Base-by-base conservation (phyloP, 2,797 vertebrate species). In the Rhadinocentrus ornatus region DNA sequence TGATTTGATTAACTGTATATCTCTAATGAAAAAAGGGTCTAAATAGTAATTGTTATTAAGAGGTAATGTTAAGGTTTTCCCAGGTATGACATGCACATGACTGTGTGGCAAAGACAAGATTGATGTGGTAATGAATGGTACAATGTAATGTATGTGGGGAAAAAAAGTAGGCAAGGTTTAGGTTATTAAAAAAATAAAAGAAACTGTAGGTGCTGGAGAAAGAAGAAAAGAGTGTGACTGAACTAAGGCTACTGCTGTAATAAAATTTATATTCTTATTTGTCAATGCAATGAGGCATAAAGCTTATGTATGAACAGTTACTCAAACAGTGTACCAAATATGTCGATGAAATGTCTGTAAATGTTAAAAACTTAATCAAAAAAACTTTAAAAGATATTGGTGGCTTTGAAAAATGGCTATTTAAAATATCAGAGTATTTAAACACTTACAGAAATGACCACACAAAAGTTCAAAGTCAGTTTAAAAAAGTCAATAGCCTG, bases 1-100 rank as follows among this genome's bases (percentile, higher is more conserved):
- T 80, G 64, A 62, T 85, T 89, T 88, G 68, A 84, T 39, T 48
- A 73, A 75, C n/a, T 62, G 63, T 84, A 55, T 78, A 53, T 55
- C 69, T 71, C 54, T 52, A 65, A 77, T 61, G 41, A 69, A 63
- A 31, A 66, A 70, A 81, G 41, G 60, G 2, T 78, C 83, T 82
- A 79, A 79, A 80, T 83, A 73, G 65, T 83, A 24, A 76, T 83
- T 80, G 56, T 58, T 69, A 66, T 82, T 71, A 62, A 74, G 35
- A 83, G 72, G 64, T 77, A 46, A 79, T 72, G 56, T 84, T 63
- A 60, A 56, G 46, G 69, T 52, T 70, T n/a, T 74, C 54, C 41
- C 41, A 62, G 79, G 78, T 78, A 73, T 72, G 29, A 81, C 62
- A 70, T 70, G 62, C 32, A 81, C 62, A 70, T 70, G 64, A 31